A percentile compares a stretch with the other conserved stretches of the same genome.
Evolutionary conservation across 2,113 vertebrate species (phyloP).

Genomic region (Festucalex cinctus): DNA sequence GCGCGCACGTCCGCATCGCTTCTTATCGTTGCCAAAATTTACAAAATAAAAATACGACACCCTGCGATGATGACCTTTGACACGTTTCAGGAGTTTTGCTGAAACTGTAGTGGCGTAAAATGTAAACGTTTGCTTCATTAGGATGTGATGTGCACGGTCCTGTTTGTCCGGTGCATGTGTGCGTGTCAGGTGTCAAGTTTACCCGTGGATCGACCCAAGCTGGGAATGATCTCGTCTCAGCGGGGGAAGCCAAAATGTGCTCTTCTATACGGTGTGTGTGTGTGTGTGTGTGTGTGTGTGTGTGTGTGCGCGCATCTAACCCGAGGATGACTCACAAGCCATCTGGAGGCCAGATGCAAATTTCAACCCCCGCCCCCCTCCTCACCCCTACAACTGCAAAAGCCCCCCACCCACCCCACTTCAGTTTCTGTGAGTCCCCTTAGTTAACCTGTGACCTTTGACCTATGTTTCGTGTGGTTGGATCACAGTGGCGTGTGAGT

Average conservation of each 20-base stretch:
- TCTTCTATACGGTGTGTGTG: constrained; percentile 38
- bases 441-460: constrained; percentile 63
- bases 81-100: background rate
- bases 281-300: constrained; percentile 34
- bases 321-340: constrained; percentile 76
- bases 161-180: constrained; percentile 14
- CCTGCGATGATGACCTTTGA: background rate
- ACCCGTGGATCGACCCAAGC: constrained; percentile 67
- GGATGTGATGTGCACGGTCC: background rate
- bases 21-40: background rate
- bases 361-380: constrained; percentile 43
- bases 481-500: constrained; percentile 3
- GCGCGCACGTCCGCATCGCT: background rate
- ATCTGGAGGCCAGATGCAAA: constrained; percentile 81
- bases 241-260: constrained; percentile 58
- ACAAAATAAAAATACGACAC: background rate
- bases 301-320: constrained; percentile 61
- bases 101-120: background rate
- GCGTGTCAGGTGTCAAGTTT: constrained; percentile 74
- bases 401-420: constrained; percentile 28
- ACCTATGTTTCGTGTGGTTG: constrained; percentile 16
- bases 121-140: background rate
- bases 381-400: constrained; percentile 20
- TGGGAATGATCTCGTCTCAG: constrained; percentile 73
- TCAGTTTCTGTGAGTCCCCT: constrained; percentile 55